Evolutionary conservation across 2,888 invertebrate genomes (phyloP).

Genomic region (Psylliodes chrysocephalus): DNA sequence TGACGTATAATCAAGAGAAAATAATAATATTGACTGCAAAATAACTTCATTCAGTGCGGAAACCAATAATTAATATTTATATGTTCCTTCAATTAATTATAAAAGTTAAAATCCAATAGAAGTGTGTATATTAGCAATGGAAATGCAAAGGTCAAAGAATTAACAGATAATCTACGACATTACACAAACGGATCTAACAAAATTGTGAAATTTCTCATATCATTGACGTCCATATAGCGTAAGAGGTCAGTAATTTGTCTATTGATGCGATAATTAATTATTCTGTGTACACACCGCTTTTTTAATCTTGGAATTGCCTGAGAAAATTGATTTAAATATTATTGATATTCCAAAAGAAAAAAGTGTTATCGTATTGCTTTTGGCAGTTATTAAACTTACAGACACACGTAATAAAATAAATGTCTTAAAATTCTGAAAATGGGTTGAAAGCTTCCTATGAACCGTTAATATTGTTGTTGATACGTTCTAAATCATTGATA

Average conservation of each 20-base stretch:
- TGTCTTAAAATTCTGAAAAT: no score
- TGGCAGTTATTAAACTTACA: no score
- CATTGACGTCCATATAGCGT: background rate
- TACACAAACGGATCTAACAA: constrained; percentile 33
- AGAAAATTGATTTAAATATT: no score
- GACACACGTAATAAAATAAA: no score
- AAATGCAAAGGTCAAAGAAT: constrained; percentile 31
- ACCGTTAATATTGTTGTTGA: no score
- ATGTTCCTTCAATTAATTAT: background rate
- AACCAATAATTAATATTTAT: background rate
- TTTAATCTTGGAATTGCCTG: no score
- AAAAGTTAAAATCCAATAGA: background rate
- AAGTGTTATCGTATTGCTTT: no score
- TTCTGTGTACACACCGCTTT: no score
- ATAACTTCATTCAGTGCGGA: background rate
- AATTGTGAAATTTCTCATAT: constrained; percentile 28
- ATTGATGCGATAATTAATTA: constrained; percentile 8
- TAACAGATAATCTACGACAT: constrained; percentile 21
- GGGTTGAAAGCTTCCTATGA: no score
- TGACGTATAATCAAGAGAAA: no score
- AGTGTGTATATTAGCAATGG: constrained; percentile 8
- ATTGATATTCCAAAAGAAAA: no score
- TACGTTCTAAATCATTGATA: no score
- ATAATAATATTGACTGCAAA: background rate
- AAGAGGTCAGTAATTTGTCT: constrained; percentile 2